A percentile compares a stretch with the other conserved stretches of the same genome.
Conservation (phyloP, 2,888 invertebrate genomes). For the Himalopsyche anomala region DNA sequence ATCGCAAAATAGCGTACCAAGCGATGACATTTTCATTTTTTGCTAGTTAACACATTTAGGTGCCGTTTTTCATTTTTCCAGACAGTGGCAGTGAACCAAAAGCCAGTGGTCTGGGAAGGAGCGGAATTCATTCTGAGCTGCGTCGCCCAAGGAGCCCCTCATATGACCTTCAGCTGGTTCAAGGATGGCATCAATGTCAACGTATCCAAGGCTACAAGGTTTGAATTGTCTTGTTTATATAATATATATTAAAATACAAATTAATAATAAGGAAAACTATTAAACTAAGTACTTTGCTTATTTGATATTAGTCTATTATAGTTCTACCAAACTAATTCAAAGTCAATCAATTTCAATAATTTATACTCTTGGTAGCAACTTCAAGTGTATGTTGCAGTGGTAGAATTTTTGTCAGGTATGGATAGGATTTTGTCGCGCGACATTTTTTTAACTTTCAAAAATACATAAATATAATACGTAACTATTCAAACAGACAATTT, state of each 20-base stretch:
- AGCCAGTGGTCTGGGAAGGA: constrained; percentile 80
- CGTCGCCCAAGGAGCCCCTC: constrained; percentile 85
- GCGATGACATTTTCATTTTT: background rate
- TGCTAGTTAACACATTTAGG: constrained; percentile 3
- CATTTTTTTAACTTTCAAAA: too few species aligned
- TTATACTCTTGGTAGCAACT: too few species aligned
- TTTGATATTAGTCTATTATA: too few species aligned
- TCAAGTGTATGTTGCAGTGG: too few species aligned
- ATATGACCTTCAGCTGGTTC: constrained; percentile 87
- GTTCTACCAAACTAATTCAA: too few species aligned
- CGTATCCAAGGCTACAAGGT: constrained; percentile 85
- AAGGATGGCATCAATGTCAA: constrained; percentile 88
- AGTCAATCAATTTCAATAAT: too few species aligned
- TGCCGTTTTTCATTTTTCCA: constrained; percentile 66
- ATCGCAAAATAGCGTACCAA: background rate
- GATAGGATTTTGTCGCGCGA: too few species aligned
- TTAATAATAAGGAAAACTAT: too few species aligned
- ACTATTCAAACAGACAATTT: too few species aligned
- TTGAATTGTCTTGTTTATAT: constrained; percentile 65
- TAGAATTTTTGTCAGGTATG: too few species aligned
- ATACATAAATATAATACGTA: too few species aligned
- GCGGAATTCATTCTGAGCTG: constrained; percentile 88
- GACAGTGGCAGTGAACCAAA: constrained; percentile 76
- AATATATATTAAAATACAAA: background rate
- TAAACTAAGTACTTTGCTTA: too few species aligned